Percentiles rank a stretch among this genome's conserved stretches.
These are phyloP conservation scores for Diadema setosum DNA, from an alignment of 35 echinoderm and acorn worm species.

Conservation along the genomic window DNA sequence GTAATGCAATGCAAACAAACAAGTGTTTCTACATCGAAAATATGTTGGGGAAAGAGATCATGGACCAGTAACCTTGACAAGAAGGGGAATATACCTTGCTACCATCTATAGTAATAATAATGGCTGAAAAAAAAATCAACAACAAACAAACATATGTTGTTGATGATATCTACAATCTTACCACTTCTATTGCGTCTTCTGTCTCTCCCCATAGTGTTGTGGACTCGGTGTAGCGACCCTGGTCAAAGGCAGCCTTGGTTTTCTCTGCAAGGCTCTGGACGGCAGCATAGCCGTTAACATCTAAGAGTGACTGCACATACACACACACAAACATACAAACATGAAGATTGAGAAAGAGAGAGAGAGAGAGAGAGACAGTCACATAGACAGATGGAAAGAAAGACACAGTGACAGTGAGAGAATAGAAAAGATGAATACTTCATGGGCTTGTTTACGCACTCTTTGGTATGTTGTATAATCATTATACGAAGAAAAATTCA, in stretches of 20 bases:
- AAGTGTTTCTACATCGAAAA: too few species aligned
- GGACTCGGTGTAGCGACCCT: slow-evolving; percentile 52
- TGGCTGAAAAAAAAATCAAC: neutral
- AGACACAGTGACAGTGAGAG: too few species aligned
- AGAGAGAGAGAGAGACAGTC: too few species aligned
- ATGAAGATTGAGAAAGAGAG: too few species aligned
- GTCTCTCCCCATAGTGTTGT: slow-evolving; percentile 50
- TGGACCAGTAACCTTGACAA: neutral
- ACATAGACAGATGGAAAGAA: slow-evolving; percentile 1
- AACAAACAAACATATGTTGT: neutral
- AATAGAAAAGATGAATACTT: too few species aligned
- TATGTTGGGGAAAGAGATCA: too few species aligned
- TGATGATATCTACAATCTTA: neutral
- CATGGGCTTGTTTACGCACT: too few species aligned
- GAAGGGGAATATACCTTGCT: neutral
- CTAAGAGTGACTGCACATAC: slow-evolving; percentile 85
- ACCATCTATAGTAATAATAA: neutral
- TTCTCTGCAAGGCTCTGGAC: slow-evolving; percentile 49
- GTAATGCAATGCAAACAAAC: too few species aligned
- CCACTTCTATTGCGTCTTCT: slow-evolving; percentile 53
- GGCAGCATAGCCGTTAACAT: slow-evolving; percentile 39
- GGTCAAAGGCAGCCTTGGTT: slow-evolving; percentile 43
- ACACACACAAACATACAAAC: too few species aligned
- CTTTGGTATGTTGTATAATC: too few species aligned
- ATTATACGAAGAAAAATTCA: too few species aligned